Conservation (phyloP, 92 coral and sea anemone species). For the Porites cylindrica region DNA sequence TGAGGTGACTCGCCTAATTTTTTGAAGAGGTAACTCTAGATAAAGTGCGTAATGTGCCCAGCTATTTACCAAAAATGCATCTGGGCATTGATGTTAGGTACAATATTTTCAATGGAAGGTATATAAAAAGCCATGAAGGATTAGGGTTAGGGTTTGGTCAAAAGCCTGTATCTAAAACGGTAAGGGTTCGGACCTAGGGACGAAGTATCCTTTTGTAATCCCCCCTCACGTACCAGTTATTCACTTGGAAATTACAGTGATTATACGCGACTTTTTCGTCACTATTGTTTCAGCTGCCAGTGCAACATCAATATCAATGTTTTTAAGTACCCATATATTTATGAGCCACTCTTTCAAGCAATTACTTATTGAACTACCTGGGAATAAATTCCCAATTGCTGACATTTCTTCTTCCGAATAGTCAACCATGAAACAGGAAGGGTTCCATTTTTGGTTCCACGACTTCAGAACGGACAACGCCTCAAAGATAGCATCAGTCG, state of each 20-base stretch:
- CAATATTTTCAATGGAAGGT: no score
- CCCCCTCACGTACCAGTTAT: neutral
- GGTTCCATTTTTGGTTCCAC: constrained; percentile 42
- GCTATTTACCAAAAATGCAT: no score
- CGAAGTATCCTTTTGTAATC: neutral
- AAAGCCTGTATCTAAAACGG: no score
- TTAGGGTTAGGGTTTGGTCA: no score
- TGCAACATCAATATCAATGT: neutral
- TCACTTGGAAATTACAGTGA: neutral
- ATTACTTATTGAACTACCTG: constrained; percentile 13
- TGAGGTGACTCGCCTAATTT: no score
- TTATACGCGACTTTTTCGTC: constrained; percentile 5
- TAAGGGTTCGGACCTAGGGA: no score
- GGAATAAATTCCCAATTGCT: constrained; percentile 27
- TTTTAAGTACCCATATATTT: neutral
- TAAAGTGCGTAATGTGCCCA: no score
- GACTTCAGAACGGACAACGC: constrained; percentile 31
- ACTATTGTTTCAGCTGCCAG: neutral
- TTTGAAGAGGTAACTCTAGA: no score
- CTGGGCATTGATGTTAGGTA: no score
- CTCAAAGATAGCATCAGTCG: constrained; percentile 30
- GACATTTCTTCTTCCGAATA: constrained; percentile 36
- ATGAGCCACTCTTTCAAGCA: constrained; percentile 12
- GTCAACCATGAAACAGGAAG: constrained; percentile 45
- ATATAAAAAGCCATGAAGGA: no score